Base-by-base conservation (phyloP, 2,113 vertebrate species). In the Microcebus jonahi region DNA sequence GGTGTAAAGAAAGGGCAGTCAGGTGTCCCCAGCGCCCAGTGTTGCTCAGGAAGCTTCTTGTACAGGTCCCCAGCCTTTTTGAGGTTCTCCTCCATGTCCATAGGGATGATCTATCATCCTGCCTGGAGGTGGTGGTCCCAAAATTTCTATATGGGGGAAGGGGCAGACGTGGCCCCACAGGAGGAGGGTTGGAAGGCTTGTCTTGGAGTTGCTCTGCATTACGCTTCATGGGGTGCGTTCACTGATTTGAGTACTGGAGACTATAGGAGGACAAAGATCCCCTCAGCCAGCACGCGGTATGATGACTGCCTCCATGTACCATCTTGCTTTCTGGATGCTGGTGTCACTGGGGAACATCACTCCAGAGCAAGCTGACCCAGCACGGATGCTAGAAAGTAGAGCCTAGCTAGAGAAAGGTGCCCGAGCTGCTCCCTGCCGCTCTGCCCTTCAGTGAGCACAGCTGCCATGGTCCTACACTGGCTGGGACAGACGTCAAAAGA, bases 401-500 rank as follows among this genome's bases (percentile, higher is more conserved):
- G 36, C 48, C 61, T 8, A 3, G 0, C 8, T 39, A 23, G 50
- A 31, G n/a, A 84, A 68, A 57, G 36, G 23, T 0, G 1, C 15
- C 4, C 3, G n/a, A 53, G 39, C n/a, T 7, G 48, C 13, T 80
- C 39, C n/a, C 50, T n/a, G 65, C 21, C 42, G 17, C 67, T 53
- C 27, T 18, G 2, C 11, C 50, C 31, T 0, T 14, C 34, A 61
- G 6, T 3, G 4, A 57, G 13, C 25, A 31, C 36, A 57, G 5
- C 55, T 8, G 36, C 21, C 48, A 12, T 2, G 2, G 34, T 27
- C 39, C 81, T 50, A 10, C 31, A 50, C 7, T 13, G 61, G 12
- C 81, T 70, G 85, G 77, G 70, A 68, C 20, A 6, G 45, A n/a
- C 4, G 15, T 75, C 36, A 20, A 34, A 31, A 39, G n/a, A n/a